A percentile compares a stretch with the other conserved stretches of the same genome.
These are phyloP conservation scores for Sinonovacula constricta DNA, from an alignment of 1,140 invertebrate genomes.

Conservation along the genomic window DNA sequence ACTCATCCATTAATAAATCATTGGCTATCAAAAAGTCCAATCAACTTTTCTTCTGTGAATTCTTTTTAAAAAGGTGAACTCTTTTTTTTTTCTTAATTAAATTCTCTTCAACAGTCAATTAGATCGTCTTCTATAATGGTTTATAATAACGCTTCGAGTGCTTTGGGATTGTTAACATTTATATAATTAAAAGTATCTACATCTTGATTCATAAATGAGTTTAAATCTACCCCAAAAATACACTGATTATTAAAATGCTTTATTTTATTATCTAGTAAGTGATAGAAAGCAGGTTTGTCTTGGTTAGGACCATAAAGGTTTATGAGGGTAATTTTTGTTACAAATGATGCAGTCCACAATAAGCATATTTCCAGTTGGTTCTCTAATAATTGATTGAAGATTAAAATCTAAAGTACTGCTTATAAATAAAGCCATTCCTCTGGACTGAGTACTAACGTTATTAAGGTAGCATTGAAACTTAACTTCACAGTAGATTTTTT, in stretches of 20 bases:
- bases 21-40: too few species aligned
- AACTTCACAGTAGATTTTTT: background rate
- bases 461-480: background rate
- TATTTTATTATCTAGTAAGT: background rate
- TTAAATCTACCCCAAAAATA: background rate
- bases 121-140: too few species aligned
- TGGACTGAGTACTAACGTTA: background rate
- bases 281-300: background rate
- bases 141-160: too few species aligned
- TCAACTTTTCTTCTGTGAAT: too few species aligned
- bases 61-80: too few species aligned
- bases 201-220: background rate
- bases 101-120: too few species aligned
- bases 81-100: too few species aligned
- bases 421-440: too few species aligned
- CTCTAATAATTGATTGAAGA: background rate
- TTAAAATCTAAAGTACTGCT: background rate
- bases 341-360: background rate
- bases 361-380: background rate
- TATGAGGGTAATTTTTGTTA: background rate
- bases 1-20: too few species aligned
- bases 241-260: background rate
- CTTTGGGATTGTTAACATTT: background rate
- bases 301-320: background rate
- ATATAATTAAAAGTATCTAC: background rate